Base-by-base conservation (phyloP, 23 tunicate genomes). In the Corella eumyota region DNA sequence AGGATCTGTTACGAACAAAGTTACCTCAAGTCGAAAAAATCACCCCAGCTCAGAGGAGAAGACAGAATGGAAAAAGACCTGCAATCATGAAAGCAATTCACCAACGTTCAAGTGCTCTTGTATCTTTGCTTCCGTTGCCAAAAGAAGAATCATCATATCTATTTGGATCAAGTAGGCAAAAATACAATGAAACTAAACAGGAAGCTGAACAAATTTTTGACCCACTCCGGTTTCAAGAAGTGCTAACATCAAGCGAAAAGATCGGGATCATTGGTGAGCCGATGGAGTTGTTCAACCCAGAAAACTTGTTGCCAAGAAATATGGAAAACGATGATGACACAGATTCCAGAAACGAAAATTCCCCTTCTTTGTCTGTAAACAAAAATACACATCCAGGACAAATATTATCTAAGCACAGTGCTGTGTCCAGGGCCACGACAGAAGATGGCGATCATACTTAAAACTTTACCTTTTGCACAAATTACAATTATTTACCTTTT, bases 201-300 rank as follows among this genome's bases (percentile, higher is more conserved):
- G 57, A 51, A 6, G 20, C 57, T 11, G 57, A 51, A n/a, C 27
- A 27, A 27, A 51, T 51, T 25, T 51, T 51, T 19, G 27, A n/a
- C 22, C n/a, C n/a, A n/a, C 57, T 51, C 23, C 57, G 23, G 22
- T 27, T n/a, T 19, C 57, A 51, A 19, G 20, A 25, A 6, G 23
- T 51, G 6, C 57, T 51, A 6, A n/a, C n/a, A n/a, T 27, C 57
- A 19, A 19, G 27, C 11, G 57, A 51, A 27, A 85, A 76, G 40
- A 50, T 85, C 32, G 95, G 95, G 9, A 85, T 85, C 49, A 85
- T 85, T 25, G 95, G 95, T 11, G 95, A 85, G 30, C 75, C 74
- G 7, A 60, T 63, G 65, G 84, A 77, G 24, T 27, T 85, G 44
- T 85, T 85, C 49, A 77, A 85, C 67, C 57, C 76, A 3, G 73